Conservation (phyloP, 2,888 invertebrate genomes). For the Pseudococcus jackbeardsleyi region DNA sequence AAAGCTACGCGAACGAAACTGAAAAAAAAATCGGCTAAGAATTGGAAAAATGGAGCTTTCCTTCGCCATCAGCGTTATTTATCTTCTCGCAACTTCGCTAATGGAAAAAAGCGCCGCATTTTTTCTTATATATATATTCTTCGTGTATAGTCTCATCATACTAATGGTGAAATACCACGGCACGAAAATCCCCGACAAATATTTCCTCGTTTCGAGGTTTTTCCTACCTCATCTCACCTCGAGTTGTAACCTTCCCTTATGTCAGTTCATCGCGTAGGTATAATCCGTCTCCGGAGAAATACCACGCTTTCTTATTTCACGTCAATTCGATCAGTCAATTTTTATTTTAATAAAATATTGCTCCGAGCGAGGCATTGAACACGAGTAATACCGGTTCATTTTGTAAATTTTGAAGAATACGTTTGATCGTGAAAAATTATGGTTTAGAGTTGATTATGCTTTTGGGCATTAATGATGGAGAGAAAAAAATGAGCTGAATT, state of each 20-base stretch:
- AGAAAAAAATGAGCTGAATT: too few relatives aligned
- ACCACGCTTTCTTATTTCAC: neutral
- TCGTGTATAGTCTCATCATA: slow-evolving; percentile 30
- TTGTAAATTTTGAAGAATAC: too few relatives aligned
- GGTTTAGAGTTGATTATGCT: too few relatives aligned
- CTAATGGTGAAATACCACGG: slow-evolving; percentile 50
- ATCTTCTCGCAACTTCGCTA: slow-evolving; percentile 24
- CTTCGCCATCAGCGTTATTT: slow-evolving; percentile 49
- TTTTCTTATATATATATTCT: slow-evolving; percentile 4
- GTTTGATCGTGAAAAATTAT: too few relatives aligned
- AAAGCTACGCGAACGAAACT: slow-evolving; percentile 11
- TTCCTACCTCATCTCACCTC: neutral
- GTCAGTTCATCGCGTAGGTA: neutral
- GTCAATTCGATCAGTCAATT: neutral
- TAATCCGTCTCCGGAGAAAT: slow-evolving; percentile 6
- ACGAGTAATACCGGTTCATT: neutral
- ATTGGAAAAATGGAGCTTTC: slow-evolving; percentile 41
- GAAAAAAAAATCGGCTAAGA: neutral
- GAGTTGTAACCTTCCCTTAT: neutral
- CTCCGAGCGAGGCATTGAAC: neutral
- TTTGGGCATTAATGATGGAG: too few relatives aligned
- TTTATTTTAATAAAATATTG: neutral
- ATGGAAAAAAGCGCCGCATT: slow-evolving; percentile 53
- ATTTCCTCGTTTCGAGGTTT: slow-evolving; percentile 31
- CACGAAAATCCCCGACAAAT: slow-evolving; percentile 45